Base-by-base conservation (phyloP, 2,888 invertebrate species). In the Plagiodera versicolora region DNA sequence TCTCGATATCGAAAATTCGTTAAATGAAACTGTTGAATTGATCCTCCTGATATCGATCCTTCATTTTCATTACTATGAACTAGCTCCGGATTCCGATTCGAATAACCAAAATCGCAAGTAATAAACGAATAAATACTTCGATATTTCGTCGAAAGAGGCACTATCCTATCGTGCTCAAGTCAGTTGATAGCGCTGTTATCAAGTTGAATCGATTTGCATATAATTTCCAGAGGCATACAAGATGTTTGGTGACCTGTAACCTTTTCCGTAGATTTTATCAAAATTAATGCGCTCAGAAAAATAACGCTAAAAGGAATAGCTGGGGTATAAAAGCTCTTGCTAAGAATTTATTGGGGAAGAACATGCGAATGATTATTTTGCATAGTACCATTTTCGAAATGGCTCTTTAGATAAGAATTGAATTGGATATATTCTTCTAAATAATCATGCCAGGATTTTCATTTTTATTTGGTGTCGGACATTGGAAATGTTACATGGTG, bases 271-370 rank as follows among this genome's bases (percentile, higher is more conserved):
- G 67, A 70, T 67, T 58, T 61, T 64, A 70, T 69, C 68, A 66
- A 58, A 67, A 70, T 70, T 70, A 71, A 70, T 70, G 67, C 64
- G 64, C 57, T 68, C 66, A 64, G 53, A 53, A 53, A 52, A 53
- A 53, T 53, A 53, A 44, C 17, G 53, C 35, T 52, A 16, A 28
- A 53, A 44, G 17, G 28, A 53, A 57, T 19, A 32, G 51, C 19
- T 30, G 24, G 45, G 17, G 52, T 53, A 53, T 53, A 30, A 57
- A 48, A 57, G 56, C 44, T 56, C 32, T 56, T 19, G 60, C 17
- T 35, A 52, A 17, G 32, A 48, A 56, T 61, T 61, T 57, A 61
- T 61, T 53, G 56, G 44, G 47, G 49, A 57, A 48, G 53, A 35
- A 61, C 60, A 57, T 57, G 60, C 60, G 32, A 61, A 56, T 51